Conservation (phyloP, 2,888 invertebrate species). For the Charanyca ferruginea region DNA sequence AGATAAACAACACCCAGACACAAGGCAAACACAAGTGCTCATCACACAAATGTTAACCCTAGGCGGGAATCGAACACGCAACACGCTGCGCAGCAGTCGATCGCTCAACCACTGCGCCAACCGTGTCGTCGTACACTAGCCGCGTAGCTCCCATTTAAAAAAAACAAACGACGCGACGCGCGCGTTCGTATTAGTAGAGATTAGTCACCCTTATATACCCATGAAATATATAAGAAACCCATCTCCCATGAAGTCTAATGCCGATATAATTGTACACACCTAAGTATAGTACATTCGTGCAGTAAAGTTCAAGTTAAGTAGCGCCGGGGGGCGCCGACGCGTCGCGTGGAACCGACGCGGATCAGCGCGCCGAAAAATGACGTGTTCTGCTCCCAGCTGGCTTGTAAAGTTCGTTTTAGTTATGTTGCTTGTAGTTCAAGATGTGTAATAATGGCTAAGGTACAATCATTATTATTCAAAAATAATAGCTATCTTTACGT, state of each 20-base stretch:
- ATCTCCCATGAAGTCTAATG: slow-evolving; percentile 53
- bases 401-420: slow-evolving; percentile 21
- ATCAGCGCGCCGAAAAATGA: slow-evolving; percentile 71
- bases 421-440: slow-evolving; percentile 21
- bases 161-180: not conserved
- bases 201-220: slow-evolving; percentile 26
- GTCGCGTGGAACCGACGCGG: slow-evolving; percentile 75
- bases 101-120: too few species aligned
- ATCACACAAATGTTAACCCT: too few species aligned
- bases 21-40: too few species aligned
- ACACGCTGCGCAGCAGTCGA: too few species aligned
- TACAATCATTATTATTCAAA: too few species aligned
- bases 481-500: too few species aligned
- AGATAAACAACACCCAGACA: too few species aligned
- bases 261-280: slow-evolving; percentile 46
- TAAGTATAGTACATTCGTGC: slow-evolving; percentile 42
- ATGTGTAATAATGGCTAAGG: not conserved
- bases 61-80: too few species aligned
- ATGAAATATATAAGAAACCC: slow-evolving; percentile 14
- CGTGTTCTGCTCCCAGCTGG: slow-evolving; percentile 56
- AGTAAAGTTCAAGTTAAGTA: slow-evolving; percentile 73
- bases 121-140: too few species aligned
- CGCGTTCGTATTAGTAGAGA: not conserved
- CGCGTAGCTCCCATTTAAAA: not conserved
- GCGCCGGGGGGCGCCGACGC: slow-evolving; percentile 73